Evolutionary conservation across 2,797 vertebrate genomes (phyloP).

Genomic region (Myripristis jacobus): DNA sequence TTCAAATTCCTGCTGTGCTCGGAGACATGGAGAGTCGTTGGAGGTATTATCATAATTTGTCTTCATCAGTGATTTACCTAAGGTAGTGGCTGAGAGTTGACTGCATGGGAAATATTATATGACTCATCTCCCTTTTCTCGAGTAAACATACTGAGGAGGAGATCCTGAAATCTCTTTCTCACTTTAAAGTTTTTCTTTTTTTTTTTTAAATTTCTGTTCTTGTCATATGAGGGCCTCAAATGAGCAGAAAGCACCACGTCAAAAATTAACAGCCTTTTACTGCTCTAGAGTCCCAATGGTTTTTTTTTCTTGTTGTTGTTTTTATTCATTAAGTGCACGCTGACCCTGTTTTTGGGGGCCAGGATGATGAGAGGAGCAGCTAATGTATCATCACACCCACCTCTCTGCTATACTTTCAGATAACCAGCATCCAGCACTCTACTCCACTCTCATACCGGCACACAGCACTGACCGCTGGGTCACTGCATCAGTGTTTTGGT

Average conservation of each 20-base stretch:
- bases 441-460: background rate
- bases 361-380: conserved; percentile 2
- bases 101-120: background rate
- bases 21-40: background rate
- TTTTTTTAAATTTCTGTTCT: no score
- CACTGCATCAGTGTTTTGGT: background rate
- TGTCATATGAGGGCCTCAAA: background rate
- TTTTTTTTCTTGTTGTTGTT: conserved; percentile 6
- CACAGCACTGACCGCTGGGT: background rate
- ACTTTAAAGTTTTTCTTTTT: no score
- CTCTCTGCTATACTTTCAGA: background rate
- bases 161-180: background rate
- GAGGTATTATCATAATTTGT: background rate
- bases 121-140: background rate
- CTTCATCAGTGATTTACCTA: background rate
- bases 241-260: no score
- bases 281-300: background rate
- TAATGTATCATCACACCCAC: conserved; percentile 20
- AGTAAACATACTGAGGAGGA: background rate
- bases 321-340: conserved; percentile 8
- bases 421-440: conserved; percentile 9
- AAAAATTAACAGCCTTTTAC: background rate
- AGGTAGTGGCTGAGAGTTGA: background rate
- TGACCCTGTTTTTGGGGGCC: conserved; percentile 22
- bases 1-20: background rate